These are phyloP conservation scores for Bombus difficillimus DNA, from an alignment of 1,140 invertebrate genomes.

Conservation along the genomic window DNA sequence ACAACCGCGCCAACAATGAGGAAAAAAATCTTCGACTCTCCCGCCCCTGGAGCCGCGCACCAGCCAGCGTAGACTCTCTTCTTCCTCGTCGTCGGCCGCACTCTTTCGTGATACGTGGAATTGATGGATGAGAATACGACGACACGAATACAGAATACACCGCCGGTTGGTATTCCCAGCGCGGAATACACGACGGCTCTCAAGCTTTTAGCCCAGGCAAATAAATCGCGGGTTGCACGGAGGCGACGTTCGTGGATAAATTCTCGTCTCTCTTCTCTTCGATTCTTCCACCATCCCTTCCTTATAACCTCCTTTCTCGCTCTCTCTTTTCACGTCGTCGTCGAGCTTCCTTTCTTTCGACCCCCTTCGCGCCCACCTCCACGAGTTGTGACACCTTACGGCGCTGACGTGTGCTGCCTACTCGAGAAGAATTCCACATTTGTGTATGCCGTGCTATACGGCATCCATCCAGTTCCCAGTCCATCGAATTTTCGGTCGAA, in stretches of 20 bases:
- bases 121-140: constrained; percentile 67
- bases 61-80: neutral
- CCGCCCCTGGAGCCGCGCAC: neutral
- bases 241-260: constrained; percentile 58
- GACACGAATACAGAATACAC: constrained; percentile 61
- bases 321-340: constrained; percentile 4
- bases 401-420: constrained; percentile 57
- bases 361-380: neutral
- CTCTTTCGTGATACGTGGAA: constrained; percentile 54
- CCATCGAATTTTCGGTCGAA: constrained; percentile 26
- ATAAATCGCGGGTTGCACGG: constrained; percentile 65
- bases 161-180: constrained; percentile 56
- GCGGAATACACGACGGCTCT: constrained; percentile 62
- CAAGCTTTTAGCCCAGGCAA: constrained; percentile 68
- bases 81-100: constrained; percentile 5
- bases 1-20: constrained; percentile 36
- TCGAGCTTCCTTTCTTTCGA: neutral
- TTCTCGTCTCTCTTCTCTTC: constrained; percentile 50
- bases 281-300: neutral
- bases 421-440: constrained; percentile 51
- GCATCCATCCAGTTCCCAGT: neutral
- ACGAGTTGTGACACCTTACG: constrained; percentile 32
- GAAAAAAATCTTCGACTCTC: constrained; percentile 46
- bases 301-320: too few relatives aligned
- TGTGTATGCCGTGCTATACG: constrained; percentile 29